These are phyloP conservation scores for Cephalopholis sonnerati DNA, from an alignment of 2,113 vertebrate genomes.

Conservation along the genomic window DNA sequence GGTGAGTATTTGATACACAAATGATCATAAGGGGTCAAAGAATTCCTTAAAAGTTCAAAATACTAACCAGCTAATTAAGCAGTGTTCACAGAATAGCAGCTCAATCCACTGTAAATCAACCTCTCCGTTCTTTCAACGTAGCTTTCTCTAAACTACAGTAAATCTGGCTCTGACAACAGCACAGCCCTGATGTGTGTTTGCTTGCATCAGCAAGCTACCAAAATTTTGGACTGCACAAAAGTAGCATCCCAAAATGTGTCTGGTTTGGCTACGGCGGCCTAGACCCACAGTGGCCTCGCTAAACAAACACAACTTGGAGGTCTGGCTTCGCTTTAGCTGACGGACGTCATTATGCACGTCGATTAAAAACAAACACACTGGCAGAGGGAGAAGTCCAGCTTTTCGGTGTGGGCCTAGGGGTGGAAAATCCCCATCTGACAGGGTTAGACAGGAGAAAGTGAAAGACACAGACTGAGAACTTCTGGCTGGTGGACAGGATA, in stretches of 20 bases:
- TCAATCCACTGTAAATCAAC: not conserved
- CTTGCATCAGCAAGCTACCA: slow-evolving; percentile 30
- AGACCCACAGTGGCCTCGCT: slow-evolving; percentile 54
- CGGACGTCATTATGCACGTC: slow-evolving; percentile 58
- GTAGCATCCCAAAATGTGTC: slow-evolving; percentile 36
- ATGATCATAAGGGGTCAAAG: too few species aligned
- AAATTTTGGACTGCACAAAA: slow-evolving; percentile 35
- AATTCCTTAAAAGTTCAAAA: too few species aligned
- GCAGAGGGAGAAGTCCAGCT: slow-evolving; percentile 53
- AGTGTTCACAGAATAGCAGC: not conserved
- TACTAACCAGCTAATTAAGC: too few species aligned
- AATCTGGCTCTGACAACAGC: slow-evolving; percentile 27
- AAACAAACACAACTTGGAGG: slow-evolving; percentile 74
- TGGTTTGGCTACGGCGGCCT: slow-evolving; percentile 49
- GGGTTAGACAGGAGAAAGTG: not conserved
- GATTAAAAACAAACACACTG: slow-evolving; percentile 73
- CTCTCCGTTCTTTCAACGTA: not conserved
- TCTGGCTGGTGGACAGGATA: slow-evolving; percentile 13
- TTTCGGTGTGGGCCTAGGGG: slow-evolving; percentile 32
- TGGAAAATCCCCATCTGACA: slow-evolving; percentile 65
- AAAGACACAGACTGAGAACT: not conserved
- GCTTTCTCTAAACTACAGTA: not conserved
- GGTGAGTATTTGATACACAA: too few species aligned
- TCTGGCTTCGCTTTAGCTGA: slow-evolving; percentile 71
- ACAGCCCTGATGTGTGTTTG: slow-evolving; percentile 25